Conservation (phyloP, 2,797 vertebrate genomes). For the Mormyrus hasselquistii region DNA sequence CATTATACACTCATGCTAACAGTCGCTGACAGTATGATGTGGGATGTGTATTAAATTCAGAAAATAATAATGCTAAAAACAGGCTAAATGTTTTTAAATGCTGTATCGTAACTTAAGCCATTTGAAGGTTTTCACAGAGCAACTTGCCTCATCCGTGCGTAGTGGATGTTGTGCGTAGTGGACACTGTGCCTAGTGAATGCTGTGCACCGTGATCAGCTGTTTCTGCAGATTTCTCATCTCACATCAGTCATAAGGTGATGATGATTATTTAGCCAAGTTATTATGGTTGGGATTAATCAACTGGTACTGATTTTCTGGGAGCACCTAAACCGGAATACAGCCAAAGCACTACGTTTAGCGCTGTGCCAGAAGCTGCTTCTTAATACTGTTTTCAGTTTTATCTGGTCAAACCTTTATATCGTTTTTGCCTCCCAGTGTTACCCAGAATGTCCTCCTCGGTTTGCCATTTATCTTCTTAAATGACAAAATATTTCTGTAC, state of each 20-base stretch:
- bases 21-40: background rate
- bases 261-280: background rate
- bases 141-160: background rate
- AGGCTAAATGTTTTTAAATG: background rate
- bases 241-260: background rate
- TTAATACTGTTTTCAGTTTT: background rate
- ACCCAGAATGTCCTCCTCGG: background rate
- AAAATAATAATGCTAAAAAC: background rate
- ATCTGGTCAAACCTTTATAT: background rate
- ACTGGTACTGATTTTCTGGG: background rate
- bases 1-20: background rate
- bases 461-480: background rate
- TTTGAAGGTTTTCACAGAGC: background rate
- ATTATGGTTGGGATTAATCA: background rate
- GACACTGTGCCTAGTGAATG: no score
- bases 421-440: background rate
- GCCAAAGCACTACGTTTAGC: background rate
- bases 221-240: background rate
- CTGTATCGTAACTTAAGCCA: background rate
- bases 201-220: background rate
- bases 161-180: background rate
- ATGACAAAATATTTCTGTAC: background rate
- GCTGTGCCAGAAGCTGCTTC: background rate
- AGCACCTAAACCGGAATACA: background rate
- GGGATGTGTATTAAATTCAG: background rate